Conservation (phyloP, 1,140 invertebrate genomes). For the Tetragonula clypearis region DNA sequence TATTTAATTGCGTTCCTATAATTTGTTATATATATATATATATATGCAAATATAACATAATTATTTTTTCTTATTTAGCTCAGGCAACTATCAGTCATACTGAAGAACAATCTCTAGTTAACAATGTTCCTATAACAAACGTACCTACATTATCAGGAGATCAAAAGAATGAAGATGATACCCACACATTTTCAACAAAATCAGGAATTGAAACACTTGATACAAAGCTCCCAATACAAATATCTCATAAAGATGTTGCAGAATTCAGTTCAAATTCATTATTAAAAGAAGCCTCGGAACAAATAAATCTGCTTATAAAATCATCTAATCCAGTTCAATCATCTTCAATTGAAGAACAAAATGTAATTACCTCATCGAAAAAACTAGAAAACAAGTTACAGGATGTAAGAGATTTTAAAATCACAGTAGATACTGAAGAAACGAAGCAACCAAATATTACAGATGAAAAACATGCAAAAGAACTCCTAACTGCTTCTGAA, state of each 20-base stretch:
- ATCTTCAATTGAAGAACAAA: constrained; percentile 21
- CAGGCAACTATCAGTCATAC: constrained; percentile 31
- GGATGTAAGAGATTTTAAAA: constrained; percentile 4
- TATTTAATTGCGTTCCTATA: constrained; percentile 1
- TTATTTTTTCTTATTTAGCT: constrained; percentile 51
- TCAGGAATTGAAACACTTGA: background rate
- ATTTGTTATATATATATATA: background rate
- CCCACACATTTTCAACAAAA: background rate
- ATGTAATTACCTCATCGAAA: background rate
- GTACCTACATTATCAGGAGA: constrained; percentile 36
- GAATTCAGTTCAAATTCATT: background rate
- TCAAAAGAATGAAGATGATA: background rate
- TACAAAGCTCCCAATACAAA: background rate
- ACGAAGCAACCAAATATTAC: background rate
- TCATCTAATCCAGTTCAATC: background rate
- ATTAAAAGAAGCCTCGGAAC: constrained; percentile 6
- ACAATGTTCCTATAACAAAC: constrained; percentile 42
- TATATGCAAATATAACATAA: background rate
- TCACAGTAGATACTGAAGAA: background rate
- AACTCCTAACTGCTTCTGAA: constrained; percentile 51
- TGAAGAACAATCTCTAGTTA: constrained; percentile 50
- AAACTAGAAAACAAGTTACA: background rate
- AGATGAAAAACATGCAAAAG: constrained; percentile 50
- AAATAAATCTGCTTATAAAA: background rate
- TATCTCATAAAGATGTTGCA: constrained; percentile 4